These are phyloP conservation scores for Drosophila anceps DNA, from an alignment of 2,888 invertebrate species.

Conservation along the genomic window DNA sequence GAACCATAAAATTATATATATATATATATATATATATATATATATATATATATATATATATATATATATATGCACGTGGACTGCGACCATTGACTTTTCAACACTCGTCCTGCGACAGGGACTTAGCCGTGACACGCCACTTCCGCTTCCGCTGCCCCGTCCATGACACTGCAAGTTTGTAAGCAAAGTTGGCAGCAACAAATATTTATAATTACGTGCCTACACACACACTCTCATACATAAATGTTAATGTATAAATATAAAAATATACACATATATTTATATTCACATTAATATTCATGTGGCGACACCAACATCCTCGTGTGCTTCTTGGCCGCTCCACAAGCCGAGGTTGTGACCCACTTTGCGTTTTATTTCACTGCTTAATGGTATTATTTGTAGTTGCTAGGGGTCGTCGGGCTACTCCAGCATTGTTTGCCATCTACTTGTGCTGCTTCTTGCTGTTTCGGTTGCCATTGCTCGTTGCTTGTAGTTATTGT, in stretches of 20 bases:
- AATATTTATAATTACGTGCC: slow-evolving; percentile 71
- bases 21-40: neutral
- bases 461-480: slow-evolving; percentile 22
- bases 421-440: slow-evolving; percentile 61
- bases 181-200: slow-evolving; percentile 43
- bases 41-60: neutral
- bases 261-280: neutral
- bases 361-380: slow-evolving; percentile 72
- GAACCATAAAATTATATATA: slow-evolving; percentile 47
- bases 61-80: neutral
- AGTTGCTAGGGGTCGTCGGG: slow-evolving; percentile 36
- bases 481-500: slow-evolving; percentile 18
- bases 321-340: slow-evolving; percentile 19
- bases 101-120: slow-evolving; percentile 67
- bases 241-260: neutral
- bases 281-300: slow-evolving; percentile 10
- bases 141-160: slow-evolving; percentile 74
- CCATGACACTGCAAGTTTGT: slow-evolving; percentile 43
- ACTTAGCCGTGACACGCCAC: slow-evolving; percentile 74
- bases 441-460: slow-evolving; percentile 51
- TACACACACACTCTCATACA: slow-evolving; percentile 2
- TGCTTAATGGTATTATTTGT: slow-evolving; percentile 71
- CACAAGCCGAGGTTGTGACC: slow-evolving; percentile 75
- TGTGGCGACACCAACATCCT: slow-evolving; percentile 25
- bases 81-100: slow-evolving; percentile 62